Percentiles rank a stretch among this genome's conserved stretches.
These are phyloP conservation scores for Fregetta grallaria DNA, from an alignment of 2,113 vertebrate genomes.

Conservation along the genomic window DNA sequence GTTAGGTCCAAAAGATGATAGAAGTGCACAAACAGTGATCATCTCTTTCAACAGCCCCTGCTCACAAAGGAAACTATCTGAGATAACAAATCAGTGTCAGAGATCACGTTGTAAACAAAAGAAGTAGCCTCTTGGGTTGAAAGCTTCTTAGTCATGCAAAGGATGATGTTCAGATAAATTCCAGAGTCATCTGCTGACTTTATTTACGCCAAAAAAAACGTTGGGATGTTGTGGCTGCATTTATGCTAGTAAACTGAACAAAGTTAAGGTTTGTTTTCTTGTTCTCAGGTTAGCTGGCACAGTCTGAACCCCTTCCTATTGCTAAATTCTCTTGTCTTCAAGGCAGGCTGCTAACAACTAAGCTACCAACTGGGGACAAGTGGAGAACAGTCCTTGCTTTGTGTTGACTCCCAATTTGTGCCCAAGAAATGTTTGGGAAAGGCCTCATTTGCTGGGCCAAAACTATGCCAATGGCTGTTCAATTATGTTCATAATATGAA, in stretches of 20 bases:
- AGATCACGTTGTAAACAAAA: background rate
- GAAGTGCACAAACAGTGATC: background rate
- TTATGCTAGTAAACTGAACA: background rate
- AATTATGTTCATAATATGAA: background rate
- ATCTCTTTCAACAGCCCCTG: background rate
- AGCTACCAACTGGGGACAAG: background rate
- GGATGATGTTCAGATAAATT: background rate
- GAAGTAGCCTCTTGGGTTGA: background rate
- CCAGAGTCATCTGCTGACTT: background rate
- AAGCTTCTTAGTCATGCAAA: background rate
- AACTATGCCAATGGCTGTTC: background rate
- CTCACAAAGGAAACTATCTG: background rate
- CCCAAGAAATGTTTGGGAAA: background rate
- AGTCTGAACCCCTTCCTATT: background rate
- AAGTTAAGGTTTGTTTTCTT: background rate
- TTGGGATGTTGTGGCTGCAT: background rate
- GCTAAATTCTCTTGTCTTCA: background rate
- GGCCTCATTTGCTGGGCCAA: background rate
- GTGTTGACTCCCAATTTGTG: background rate
- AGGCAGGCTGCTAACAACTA: background rate
- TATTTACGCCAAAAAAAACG: background rate
- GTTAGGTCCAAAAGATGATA: background rate
- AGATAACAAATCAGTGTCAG: background rate
- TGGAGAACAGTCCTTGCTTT: background rate
- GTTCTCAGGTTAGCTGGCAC: background rate